Evolutionary conservation across 2,888 invertebrate species (phyloP), one percentile per base, ranked within the genome.

Genomic region (Antheraea yamamai): DNA sequence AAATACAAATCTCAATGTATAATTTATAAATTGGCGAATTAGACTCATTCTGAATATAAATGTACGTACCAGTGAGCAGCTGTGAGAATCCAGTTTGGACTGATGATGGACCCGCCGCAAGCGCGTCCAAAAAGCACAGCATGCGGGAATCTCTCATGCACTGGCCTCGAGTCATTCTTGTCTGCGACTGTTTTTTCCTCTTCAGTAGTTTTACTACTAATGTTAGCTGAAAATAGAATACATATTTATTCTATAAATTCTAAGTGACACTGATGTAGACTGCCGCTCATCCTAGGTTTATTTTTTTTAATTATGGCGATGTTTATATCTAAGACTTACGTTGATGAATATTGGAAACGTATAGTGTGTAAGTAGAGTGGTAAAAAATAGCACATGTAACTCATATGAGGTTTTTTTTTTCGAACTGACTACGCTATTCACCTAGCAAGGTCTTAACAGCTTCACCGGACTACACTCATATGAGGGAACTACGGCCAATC

Each of bases 71-170:
- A 94, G 82, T 94, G 94, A 0, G 85, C 94, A 68, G 94, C 94
- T 2, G 91, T 89, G 72, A 94, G 87, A 61, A 94, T 77, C 94
- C 94, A 94, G 12, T 79, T 91, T 64, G 88, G 84, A 81, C 91
- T 88, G 81, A 94, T 92, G 84, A 94, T 93, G 79, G 92, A 87
- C 23, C 94, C 94, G 1, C 94, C 94, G 78, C 94, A 94, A 64
- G 91, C 92, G 71, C 88, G 86, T 70, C 94, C 93, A 82, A 91
- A 93, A 12, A 94, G 91, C 55, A 94, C 90, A 0, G 94, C 94
- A 70, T 90, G 88, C 0, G 94, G 94, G 77, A 81, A 88, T 75
- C 81, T 79, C 80, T 87, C 86, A 81, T 88, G 86, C 39, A 90
- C 86, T 0, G 88, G 84, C 76, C 76, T 78, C 14, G 73, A 35